Base-by-base conservation (phyloP, 2,113 vertebrate genomes). In the Neogobius melanostomus region DNA sequence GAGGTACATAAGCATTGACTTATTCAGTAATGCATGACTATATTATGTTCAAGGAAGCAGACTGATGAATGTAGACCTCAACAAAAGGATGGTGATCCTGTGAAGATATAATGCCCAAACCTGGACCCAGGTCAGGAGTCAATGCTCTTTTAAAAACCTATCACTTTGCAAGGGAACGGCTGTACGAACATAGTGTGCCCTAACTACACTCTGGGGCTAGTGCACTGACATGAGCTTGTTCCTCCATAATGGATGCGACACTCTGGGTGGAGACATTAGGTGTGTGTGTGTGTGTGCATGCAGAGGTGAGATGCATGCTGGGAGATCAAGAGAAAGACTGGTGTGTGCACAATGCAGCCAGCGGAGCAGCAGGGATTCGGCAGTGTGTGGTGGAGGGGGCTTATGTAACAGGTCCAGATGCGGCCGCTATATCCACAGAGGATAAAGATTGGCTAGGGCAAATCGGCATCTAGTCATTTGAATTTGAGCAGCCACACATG, bases 371-470 rank as follows among this genome's bases (percentile, higher is more conserved):
- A 69, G 75, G 44, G 69, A 68, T 72, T 76, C 64, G 17, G 79
- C 69, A 44, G 79, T 68, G 36, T 44, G 66, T 66, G 72, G 70
- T 57, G 72, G 77, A 69, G 82, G 71, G 75, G 71, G 75, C 80
- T 91, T 90, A 90, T 77, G 77, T 91, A 91, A 90, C 75, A 66
- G 69, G 73, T 83, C 82, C 80, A 84, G 82, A 88, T 86, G 85
- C 69, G 53, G 72, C 66, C 72, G 70, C 50, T 53, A 83, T 79
- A 77, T 84, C 77, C 71, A 78, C 71, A 72, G 71, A 81, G 87
- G 85, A 85, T 80, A 81, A 74, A 68, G 74, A 86, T 60, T 76
- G 77, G 66, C 82, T 74, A 84, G 77, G 85, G 75, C 75, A 72
- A 60, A 64, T 8, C 15, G 45, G 59, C 79, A 85, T 88, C 76